A percentile compares a stretch with the other conserved stretches of the same genome.
phyloP scores from a whole-genome alignment of 1,140 invertebrate species.

The Camponotus floridanus region DNA sequence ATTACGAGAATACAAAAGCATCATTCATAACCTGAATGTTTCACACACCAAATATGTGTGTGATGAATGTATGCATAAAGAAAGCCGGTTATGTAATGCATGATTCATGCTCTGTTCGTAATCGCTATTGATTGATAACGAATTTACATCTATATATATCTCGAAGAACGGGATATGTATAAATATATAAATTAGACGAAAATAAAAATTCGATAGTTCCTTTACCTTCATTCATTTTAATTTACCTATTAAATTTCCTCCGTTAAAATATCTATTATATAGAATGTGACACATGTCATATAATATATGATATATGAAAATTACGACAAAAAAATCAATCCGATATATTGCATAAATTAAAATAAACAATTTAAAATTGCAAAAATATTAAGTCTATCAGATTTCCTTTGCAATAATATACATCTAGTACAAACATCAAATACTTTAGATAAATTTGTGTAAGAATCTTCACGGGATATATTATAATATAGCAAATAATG shows the following conservation, averaged over 20 bases:
- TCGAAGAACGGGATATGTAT: not conserved
- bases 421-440: not conserved
- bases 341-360: not conserved
- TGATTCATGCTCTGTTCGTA: not conserved
- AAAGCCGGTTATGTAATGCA: not conserved
- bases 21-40: conserved; percentile 7
- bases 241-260: not conserved
- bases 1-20: not conserved
- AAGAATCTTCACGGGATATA: not conserved
- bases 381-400: conserved; percentile 1
- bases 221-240: conserved; percentile 12
- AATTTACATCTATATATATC: not conserved
- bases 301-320: not conserved
- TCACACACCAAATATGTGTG: not conserved
- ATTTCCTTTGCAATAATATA: not conserved
- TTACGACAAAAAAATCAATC: not conserved
- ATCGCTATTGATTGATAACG: not conserved
- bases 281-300: not conserved
- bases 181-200: not conserved
- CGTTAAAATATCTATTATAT: not conserved
- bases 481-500: not conserved
- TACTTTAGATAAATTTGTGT: not conserved
- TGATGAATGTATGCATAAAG: not conserved
- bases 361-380: not conserved
- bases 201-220: not conserved